Evolutionary conservation across 2,797 vertebrate genomes (phyloP).

Genomic region (Hypotaenidia philippensis): DNA sequence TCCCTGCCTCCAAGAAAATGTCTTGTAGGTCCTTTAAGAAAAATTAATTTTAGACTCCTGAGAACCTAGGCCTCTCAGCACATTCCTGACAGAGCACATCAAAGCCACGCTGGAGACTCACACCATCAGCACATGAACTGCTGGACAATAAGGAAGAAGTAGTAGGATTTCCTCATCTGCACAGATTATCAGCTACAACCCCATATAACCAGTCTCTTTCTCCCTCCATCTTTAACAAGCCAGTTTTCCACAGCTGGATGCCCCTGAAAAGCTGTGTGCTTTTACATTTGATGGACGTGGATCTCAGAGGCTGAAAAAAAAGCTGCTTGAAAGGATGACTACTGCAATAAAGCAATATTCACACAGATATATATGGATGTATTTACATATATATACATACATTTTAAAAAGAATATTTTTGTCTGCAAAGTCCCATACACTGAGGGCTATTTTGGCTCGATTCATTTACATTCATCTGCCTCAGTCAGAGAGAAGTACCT

Average conservation of each 20-base stretch:
- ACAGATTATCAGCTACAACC: neutral
- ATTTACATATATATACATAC: neutral
- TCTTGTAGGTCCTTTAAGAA: neutral
- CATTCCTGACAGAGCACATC: accelerated
- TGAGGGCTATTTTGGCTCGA: neutral
- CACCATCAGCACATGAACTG: neutral
- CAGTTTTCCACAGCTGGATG: neutral
- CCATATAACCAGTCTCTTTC: neutral
- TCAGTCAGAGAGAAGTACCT: neutral
- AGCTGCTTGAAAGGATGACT: neutral
- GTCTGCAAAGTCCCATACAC: neutral
- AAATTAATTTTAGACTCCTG: neutral
- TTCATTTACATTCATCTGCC: neutral
- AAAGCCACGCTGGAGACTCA: neutral
- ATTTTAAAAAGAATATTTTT: neutral
- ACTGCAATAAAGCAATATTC: neutral
- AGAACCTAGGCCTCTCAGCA: neutral
- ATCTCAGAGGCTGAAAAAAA: neutral
- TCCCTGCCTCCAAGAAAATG: neutral
- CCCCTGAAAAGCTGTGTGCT: neutral
- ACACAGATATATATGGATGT: neutral
- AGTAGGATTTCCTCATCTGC: neutral
- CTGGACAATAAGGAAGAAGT: neutral
- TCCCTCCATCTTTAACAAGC: neutral
- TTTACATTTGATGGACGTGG: neutral